Conservation (phyloP, 2,113 vertebrate species). For the Eublepharis macularius region DNA sequence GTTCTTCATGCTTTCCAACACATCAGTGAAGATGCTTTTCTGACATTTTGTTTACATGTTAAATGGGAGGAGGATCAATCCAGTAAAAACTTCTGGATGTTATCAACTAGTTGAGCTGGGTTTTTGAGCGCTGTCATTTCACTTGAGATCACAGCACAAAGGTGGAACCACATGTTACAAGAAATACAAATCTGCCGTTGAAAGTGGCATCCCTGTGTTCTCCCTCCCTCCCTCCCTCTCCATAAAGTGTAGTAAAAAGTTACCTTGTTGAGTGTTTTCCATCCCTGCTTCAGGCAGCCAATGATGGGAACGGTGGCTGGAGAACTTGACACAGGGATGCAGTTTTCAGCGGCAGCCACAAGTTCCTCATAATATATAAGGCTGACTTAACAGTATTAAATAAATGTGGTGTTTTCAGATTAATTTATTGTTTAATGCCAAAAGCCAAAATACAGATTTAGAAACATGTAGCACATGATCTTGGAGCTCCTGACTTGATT, state of each 20-base stretch:
- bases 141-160: not conserved
- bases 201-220: not conserved
- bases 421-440: conserved; percentile 32
- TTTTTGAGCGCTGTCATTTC: conserved; percentile 20
- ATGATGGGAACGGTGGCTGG: too few species aligned
- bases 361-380: not conserved
- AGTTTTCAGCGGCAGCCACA: not conserved
- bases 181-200: not conserved
- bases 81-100: not conserved
- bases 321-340: not conserved
- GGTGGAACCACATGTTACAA: not conserved
- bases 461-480: not conserved
- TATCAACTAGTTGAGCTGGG: conserved; percentile 10
- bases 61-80: conserved; percentile 12
- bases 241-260: not conserved
- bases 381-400: conserved; percentile 53
- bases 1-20: conserved; percentile 47
- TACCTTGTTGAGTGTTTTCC: not conserved
- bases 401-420: conserved; percentile 20
- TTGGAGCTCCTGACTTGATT: conserved; percentile 22
- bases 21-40: conserved; percentile 26
- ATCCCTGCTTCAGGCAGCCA: not conserved
- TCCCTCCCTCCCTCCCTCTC: not conserved
- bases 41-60: conserved; percentile 63
- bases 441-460: conserved; percentile 33